Base-by-base conservation (phyloP, 2,888 invertebrate species). In the Lacanobia wlatinum region DNA sequence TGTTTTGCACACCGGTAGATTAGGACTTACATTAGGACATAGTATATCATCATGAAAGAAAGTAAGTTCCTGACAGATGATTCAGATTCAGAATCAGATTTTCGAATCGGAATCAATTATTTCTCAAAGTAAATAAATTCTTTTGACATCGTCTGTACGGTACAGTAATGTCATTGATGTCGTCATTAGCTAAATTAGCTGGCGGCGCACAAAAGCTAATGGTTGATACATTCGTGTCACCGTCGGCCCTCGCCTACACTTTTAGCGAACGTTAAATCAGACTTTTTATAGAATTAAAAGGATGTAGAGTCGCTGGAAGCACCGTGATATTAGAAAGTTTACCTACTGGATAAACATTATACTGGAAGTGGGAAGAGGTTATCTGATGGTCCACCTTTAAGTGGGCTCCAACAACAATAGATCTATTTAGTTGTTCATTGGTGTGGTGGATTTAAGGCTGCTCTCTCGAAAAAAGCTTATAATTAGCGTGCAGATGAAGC, bases 141-240 rank as follows among this genome's bases (percentile, higher is more conserved):
- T 65, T 76, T 70, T 58, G 64, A 62, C 64, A 16, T 53, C 28
- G 23, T 43, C 43, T 16, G 43, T 43, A 43, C 34, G 0, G 48
- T 60, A 65, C 55, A 12, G 61, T 83, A 66, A 72, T 72, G 67
- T 70, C 76, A 83, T 53, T 58, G 50, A 73, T 78, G 65, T 74
- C 68, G 63, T 82, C 84, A 82, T 84, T 82, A 84, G 67, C 59
- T n/a, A 68, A 82, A 85, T 85, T 75, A 85, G 71, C 76, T 61
- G 63, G 28, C 38, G 64, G 58, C 56, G 50, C 66, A 73, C 73
- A 74, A 79, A 69, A 79, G 76, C 64, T 85, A 74, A 81, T 81
- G 75, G 80, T 60, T 56, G 73, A 78, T 76, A 82, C 72, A 70
- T 80, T 81, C 64, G 67, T 81, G 82, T 70, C 52, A 62, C 60